Evolutionary conservation across 2,888 invertebrate species (phyloP).

Genomic region (Reticulitermes lucifugus): DNA sequence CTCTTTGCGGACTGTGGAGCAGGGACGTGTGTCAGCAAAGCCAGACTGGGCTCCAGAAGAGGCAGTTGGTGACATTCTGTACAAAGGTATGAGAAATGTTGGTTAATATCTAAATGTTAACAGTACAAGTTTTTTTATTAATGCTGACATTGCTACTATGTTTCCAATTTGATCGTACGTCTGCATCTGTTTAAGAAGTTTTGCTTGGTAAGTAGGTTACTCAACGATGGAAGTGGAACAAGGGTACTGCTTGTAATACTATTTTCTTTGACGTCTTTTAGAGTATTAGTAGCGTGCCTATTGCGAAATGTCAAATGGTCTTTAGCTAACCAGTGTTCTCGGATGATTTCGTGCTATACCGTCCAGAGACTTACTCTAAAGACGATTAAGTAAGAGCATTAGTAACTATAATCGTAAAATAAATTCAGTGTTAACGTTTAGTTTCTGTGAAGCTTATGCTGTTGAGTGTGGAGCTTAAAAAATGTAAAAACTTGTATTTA

Average conservation of each 20-base stretch:
- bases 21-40: constrained; percentile 13
- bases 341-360: no score
- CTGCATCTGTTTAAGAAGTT: neutral
- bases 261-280: constrained; percentile 31
- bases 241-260: constrained; percentile 5
- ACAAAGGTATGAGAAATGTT: neutral
- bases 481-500: neutral
- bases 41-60: neutral
- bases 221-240: constrained; percentile 22
- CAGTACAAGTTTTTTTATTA: neutral
- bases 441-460: neutral
- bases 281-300: constrained; percentile 14
- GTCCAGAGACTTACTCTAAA: no score
- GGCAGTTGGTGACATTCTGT: neutral
- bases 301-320: neutral
- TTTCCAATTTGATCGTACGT: neutral
- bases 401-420: neutral
- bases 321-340: no score
- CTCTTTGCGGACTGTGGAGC: neutral
- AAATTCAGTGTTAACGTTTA: neutral
- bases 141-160: neutral
- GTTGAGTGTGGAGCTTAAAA: neutral
- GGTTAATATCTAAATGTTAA: neutral
- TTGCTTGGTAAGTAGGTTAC: constrained; percentile 31
- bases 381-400: neutral